phyloP scores from a whole-genome alignment of 2,888 invertebrate species.

The Autographa gamma region DNA sequence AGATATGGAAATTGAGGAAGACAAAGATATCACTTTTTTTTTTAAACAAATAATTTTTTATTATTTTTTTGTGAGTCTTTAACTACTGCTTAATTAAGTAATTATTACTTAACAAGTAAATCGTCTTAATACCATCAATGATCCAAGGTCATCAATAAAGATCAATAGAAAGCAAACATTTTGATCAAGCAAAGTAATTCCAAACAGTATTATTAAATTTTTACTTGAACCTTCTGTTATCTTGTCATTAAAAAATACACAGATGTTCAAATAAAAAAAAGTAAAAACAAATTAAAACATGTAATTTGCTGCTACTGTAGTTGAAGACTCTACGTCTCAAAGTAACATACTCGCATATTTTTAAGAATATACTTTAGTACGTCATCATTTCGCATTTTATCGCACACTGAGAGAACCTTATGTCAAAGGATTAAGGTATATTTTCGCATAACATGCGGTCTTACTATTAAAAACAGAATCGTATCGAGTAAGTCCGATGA shows the following conservation, averaged over 20 bases:
- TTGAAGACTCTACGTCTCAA: not conserved
- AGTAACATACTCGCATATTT: not conserved
- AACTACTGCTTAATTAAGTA: too few species aligned
- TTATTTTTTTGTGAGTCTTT: too few species aligned
- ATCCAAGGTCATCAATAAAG: not conserved
- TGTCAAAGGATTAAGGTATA: not conserved
- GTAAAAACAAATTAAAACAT: not conserved
- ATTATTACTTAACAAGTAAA: too few species aligned
- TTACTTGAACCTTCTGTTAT: not conserved
- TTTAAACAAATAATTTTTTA: too few species aligned
- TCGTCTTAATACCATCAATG: not conserved
- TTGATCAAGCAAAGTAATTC: not conserved
- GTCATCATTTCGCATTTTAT: not conserved
- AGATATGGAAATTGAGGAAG: too few species aligned
- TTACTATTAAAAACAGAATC: conserved; percentile 10
- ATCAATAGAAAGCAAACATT: not conserved
- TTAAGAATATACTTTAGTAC: not conserved
- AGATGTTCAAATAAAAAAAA: not conserved
- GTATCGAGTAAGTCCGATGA: conserved; percentile 15
- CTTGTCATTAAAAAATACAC: not conserved
- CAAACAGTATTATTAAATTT: not conserved
- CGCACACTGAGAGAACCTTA: not conserved
- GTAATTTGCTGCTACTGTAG: not conserved
- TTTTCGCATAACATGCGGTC: not conserved
- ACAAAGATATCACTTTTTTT: too few species aligned